Percentiles rank a stretch among this genome's conserved stretches.
Conservation (phyloP, 2,113 vertebrate species). For the Sphaerodactylus townsendi region DNA sequence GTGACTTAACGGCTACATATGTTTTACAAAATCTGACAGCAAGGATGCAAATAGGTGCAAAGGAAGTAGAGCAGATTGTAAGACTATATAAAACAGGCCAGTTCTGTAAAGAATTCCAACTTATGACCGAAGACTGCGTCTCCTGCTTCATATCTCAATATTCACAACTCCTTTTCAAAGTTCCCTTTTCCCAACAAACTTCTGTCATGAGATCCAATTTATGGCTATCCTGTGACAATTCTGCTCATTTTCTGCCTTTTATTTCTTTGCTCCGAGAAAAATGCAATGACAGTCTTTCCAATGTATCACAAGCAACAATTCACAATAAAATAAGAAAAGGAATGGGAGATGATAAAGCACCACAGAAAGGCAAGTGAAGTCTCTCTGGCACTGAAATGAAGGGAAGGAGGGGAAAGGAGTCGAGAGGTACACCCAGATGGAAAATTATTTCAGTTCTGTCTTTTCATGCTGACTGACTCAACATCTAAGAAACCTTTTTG, state of each 20-base stretch:
- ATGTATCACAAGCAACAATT: not conserved
- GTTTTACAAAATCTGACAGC: too few relatives aligned
- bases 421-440: accelerated
- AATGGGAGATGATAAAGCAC: not conserved
- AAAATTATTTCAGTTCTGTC: too few relatives aligned
- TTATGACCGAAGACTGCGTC: not conserved
- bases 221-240: not conserved
- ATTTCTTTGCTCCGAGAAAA: not conserved
- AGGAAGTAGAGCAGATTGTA: too few relatives aligned
- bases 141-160: too few relatives aligned
- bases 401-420: not conserved
- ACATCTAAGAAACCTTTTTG: not conserved
- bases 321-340: not conserved
- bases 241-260: not conserved
- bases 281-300: not conserved
- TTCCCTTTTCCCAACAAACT: not conserved
- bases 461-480: not conserved
- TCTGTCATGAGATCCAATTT: not conserved
- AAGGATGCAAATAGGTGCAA: too few relatives aligned
- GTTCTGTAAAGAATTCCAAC: not conserved
- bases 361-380: not conserved
- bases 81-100: not conserved
- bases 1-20: too few relatives aligned
- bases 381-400: not conserved
- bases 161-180: not conserved